Evolutionary conservation across 2,888 invertebrate genomes (phyloP).

Genomic region (Dicycla oo): DNA sequence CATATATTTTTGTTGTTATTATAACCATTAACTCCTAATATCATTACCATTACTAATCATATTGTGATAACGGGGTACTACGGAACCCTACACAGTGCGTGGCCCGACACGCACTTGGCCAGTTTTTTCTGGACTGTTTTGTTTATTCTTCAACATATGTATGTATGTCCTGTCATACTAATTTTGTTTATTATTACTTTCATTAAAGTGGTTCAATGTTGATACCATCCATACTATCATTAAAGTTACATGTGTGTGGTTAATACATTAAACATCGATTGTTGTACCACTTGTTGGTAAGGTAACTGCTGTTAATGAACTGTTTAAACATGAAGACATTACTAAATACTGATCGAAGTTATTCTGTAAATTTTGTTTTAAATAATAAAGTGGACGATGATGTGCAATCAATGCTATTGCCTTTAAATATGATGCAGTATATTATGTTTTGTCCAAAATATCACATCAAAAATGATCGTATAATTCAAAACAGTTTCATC

Average conservation of each 20-base stretch:
- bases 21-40: no score
- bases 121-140: no score
- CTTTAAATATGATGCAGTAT: slow-evolving; percentile 25
- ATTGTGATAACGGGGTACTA: no score
- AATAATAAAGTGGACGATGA: slow-evolving; percentile 13
- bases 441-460: slow-evolving; percentile 30
- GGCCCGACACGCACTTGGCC: no score
- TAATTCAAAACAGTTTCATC: not conserved
- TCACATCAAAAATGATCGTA: slow-evolving; percentile 6
- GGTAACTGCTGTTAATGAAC: not conserved
- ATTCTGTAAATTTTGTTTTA: slow-evolving; percentile 19
- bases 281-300: not conserved
- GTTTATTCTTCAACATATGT: no score
- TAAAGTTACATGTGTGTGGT: not conserved
- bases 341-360: not conserved
- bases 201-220: not conserved
- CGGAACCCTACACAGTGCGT: no score
- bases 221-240: not conserved
- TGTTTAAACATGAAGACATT: slow-evolving; percentile 9
- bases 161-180: not conserved
- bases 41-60: no score
- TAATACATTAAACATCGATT: not conserved
- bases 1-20: no score
- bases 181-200: not conserved
- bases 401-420: slow-evolving; percentile 19